Base-by-base conservation (phyloP, 2,113 vertebrate genomes). In the Pipa parva region DNA sequence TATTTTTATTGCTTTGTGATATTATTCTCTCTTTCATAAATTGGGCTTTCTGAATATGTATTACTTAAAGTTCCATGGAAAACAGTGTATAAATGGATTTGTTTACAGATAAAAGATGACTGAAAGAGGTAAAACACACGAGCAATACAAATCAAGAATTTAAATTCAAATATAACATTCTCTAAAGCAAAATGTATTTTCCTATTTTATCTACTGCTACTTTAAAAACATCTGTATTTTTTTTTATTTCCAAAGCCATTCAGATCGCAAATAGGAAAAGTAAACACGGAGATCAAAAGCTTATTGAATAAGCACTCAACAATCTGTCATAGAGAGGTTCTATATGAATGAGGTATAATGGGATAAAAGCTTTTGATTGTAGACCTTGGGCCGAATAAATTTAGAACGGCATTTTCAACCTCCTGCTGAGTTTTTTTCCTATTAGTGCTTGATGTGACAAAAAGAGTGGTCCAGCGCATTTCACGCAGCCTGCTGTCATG, bases 241-340 rank as follows among this genome's bases (percentile, higher is more conserved):
- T n/a, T n/a, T n/a, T n/a, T n/a, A n/a, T n/a, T n/a, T n/a, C n/a
- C n/a, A n/a, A n/a, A n/a, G n/a, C n/a, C n/a, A n/a, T 90, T 92
- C 82, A 90, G 21, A 85, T 75, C 83, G 59, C 73, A 54, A 15
- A 71, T 73, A 58, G 74, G 73, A 76, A 84, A 85, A 86, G 74
- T 82, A 78, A 77, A 78, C 76, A 76, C 77, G 83, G 83, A 78
- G 79, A 84, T 77, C 79, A 79, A 85, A 81, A 79, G 81, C 87
- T 79, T 81, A 87, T 81, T 75, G 75, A 87, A 80, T 74, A 73
- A 85, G 83, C 73, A 78, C 67, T 67, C 79, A 79, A 82, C 81
- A 80, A 85, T 91, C 88, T 86, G 81, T 82, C 89, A 88, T 84
- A 87, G 83, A 86, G 80, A 84, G 84, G 82, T 80, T 88, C 79